phyloP scores from a whole-genome alignment of 1,140 invertebrate genomes.

The Ips nitidus region DNA sequence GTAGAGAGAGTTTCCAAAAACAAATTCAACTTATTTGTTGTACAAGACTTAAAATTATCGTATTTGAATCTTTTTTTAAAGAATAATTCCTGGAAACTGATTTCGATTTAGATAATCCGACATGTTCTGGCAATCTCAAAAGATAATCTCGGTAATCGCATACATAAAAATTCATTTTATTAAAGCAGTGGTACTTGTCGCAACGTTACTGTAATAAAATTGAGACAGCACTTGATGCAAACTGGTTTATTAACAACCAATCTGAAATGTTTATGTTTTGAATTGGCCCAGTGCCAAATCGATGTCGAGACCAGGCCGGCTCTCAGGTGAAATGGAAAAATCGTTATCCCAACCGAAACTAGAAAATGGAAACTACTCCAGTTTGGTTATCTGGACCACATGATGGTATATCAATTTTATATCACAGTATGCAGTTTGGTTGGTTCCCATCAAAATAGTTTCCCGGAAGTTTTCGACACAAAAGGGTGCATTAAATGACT shows the following conservation, averaged over 20 bases:
- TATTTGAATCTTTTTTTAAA: too few relatives aligned
- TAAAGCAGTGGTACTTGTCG: background rate
- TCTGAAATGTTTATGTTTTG: conserved; percentile 29
- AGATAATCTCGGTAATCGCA: too few relatives aligned
- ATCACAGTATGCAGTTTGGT: too few relatives aligned
- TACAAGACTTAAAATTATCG: too few relatives aligned
- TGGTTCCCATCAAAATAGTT: too few relatives aligned
- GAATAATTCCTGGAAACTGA: too few relatives aligned
- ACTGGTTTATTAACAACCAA: conserved; percentile 24
- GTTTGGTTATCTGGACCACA: background rate
- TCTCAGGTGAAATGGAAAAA: conserved; percentile 31
- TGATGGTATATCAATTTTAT: too few relatives aligned
- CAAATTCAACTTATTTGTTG: too few relatives aligned
- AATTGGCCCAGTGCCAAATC: conserved; percentile 24
- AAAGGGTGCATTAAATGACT: conserved; percentile 23
- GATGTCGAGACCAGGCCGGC: conserved; percentile 17
- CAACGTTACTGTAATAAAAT: background rate
- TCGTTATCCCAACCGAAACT: conserved; percentile 24
- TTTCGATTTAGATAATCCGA: too few relatives aligned
- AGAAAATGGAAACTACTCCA: conserved; percentile 10
- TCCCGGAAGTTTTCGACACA: background rate
- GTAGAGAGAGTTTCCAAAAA: too few relatives aligned
- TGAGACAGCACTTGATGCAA: conserved; percentile 11
- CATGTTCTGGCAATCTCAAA: too few relatives aligned
- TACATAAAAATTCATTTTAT: too few relatives aligned